These are phyloP conservation scores for Polyommatus iphigenia DNA, from an alignment of 2,888 invertebrate species.

Conservation along the genomic window DNA sequence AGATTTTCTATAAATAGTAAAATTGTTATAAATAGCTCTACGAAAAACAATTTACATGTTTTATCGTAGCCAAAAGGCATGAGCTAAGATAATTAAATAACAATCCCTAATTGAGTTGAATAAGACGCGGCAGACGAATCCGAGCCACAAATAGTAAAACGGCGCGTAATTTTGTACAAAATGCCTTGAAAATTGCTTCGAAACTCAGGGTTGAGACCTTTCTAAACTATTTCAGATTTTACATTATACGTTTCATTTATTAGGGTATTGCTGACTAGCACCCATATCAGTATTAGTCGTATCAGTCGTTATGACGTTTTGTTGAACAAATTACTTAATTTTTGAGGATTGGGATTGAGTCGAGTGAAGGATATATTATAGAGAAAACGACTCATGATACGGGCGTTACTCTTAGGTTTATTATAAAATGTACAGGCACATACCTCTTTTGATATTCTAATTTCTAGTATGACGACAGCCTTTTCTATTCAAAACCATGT, in stretches of 20 bases:
- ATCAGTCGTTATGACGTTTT: no score
- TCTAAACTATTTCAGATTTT: background rate
- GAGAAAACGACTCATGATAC: no score
- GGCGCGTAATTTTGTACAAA: constrained; percentile 44
- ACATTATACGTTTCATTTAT: background rate
- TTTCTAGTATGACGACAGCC: no score
- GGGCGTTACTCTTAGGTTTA: no score
- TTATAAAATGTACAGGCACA: no score
- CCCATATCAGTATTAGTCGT: no score
- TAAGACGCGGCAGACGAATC: constrained; percentile 22
- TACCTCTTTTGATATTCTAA: no score
- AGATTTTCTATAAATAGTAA: background rate
- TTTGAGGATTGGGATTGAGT: no score
- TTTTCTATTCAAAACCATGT: background rate
- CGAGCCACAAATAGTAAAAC: constrained; percentile 27
- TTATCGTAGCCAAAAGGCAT: constrained; percentile 25
- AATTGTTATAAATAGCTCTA: constrained; percentile 3
- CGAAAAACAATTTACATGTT: constrained; percentile 14
- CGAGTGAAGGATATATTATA: no score
- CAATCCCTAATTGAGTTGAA: constrained; percentile 30
- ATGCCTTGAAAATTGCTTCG: constrained; percentile 58
- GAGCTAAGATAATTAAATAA: constrained; percentile 31
- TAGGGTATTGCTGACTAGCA: no score
- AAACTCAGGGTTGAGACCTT: constrained; percentile 43
- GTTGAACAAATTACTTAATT: no score